Evolutionary conservation across 2,888 invertebrate species (phyloP).

Genomic region (Augochlorella aurata): DNA sequence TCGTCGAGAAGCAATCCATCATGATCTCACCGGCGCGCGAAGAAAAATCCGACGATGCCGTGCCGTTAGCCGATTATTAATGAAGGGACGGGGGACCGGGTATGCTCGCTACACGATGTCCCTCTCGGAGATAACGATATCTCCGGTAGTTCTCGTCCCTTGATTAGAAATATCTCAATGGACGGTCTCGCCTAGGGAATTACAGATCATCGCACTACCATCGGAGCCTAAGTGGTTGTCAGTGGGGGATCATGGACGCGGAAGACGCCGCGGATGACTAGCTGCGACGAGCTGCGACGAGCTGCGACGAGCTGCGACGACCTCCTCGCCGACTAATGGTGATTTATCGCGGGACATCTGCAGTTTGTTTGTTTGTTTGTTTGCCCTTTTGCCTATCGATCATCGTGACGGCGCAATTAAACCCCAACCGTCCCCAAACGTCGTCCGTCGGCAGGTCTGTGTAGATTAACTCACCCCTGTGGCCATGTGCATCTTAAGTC

Average conservation of each 20-base stretch:
- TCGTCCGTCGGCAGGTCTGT: too few relatives aligned
- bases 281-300: slow-evolving; percentile 7
- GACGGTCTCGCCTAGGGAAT: slow-evolving; percentile 13
- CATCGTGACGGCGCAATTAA: slow-evolving; percentile 29
- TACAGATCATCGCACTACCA: slow-evolving; percentile 38
- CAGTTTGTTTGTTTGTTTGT: slow-evolving; percentile 38
- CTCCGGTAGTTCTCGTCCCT: slow-evolving; percentile 10
- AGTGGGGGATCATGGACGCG: slow-evolving; percentile 33
- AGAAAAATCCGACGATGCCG: slow-evolving; percentile 3
- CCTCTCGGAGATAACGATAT: slow-evolving; percentile 39
- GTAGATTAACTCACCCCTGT: too few relatives aligned
- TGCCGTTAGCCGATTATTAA: slow-evolving; percentile 7
- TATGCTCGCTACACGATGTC: not conserved
- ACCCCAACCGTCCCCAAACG: not conserved
- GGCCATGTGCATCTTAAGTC: too few relatives aligned
- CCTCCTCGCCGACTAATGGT: slow-evolving; percentile 47
- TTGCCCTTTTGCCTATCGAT: slow-evolving; percentile 9
- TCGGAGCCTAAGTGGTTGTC: slow-evolving; percentile 45
- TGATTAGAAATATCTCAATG: slow-evolving; percentile 51
- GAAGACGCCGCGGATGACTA: slow-evolving; percentile 33
- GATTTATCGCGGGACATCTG: slow-evolving; percentile 47
- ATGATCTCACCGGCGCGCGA: not conserved
- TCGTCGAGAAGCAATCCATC: not conserved
- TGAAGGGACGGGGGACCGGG: slow-evolving; percentile 9
- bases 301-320: slow-evolving; percentile 27